phyloP scores from a whole-genome alignment of 2,113 vertebrate genomes.

The Martes martes region DNA sequence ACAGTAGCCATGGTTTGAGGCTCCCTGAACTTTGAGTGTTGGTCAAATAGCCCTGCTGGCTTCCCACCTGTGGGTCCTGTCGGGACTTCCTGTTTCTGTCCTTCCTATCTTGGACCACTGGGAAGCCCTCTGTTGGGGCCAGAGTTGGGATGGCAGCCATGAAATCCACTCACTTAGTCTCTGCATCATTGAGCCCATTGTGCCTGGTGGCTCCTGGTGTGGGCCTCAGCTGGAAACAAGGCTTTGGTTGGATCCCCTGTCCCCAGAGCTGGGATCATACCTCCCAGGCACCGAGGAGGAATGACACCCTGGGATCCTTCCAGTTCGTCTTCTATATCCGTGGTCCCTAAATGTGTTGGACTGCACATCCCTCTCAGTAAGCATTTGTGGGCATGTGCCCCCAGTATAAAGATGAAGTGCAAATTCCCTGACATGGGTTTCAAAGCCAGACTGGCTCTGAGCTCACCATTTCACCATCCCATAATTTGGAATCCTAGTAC shows the following conservation, averaged over 20 bases:
- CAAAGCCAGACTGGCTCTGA: background rate
- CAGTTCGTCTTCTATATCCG: fast-evolving
- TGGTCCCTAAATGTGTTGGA: background rate
- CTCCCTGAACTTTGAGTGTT: background rate
- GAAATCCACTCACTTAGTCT: background rate
- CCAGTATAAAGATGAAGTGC: background rate
- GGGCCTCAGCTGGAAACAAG: background rate
- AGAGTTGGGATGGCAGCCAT: background rate
- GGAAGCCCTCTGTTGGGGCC: background rate
- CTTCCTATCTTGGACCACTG: background rate
- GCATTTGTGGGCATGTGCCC: background rate
- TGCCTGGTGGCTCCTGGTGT: background rate
- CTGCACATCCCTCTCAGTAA: background rate
- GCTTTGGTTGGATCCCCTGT: too few species aligned
- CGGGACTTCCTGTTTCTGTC: background rate
- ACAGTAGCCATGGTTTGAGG: background rate
- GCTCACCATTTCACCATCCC: background rate
- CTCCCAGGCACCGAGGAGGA: background rate
- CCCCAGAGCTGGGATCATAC: background rate
- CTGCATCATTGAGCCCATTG: background rate
- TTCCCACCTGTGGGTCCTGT: background rate
- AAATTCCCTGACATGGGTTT: background rate
- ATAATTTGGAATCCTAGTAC: background rate
- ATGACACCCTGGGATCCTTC: background rate
- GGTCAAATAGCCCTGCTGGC: background rate